A percentile compares a stretch with the other conserved stretches of the same genome.
Evolutionary conservation across 2,797 vertebrate species (phyloP).

Genomic region (Sebastes minor): DNA sequence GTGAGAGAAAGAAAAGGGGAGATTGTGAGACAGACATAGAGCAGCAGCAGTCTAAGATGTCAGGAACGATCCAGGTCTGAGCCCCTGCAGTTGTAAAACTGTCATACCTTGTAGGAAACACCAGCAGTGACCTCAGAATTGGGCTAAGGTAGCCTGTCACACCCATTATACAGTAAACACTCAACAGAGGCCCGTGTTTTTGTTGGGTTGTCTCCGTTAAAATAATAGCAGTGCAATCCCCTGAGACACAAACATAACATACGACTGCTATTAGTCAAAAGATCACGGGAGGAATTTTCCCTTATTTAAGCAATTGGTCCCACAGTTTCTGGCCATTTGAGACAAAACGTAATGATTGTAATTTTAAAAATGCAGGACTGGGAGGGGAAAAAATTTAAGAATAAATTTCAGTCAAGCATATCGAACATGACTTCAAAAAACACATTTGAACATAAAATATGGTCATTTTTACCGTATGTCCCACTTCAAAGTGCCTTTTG

Average conservation of each 20-base stretch:
- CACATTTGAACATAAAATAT: constrained; percentile 25
- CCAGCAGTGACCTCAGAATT: constrained; percentile 65
- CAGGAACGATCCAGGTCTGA: constrained; percentile 61
- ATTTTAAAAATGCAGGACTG: constrained; percentile 15
- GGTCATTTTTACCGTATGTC: constrained; percentile 6
- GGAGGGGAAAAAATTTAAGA: not conserved
- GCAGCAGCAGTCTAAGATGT: constrained; percentile 59
- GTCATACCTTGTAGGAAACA: constrained; percentile 71
- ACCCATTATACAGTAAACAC: constrained; percentile 74
- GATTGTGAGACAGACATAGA: constrained; percentile 42
- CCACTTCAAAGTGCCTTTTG: constrained; percentile 54
- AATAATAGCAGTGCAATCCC: constrained; percentile 66
- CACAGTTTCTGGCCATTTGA: constrained; percentile 30
- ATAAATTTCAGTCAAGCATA: constrained; percentile 21
- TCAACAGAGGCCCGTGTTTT: constrained; percentile 65
- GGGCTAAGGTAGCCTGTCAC: constrained; percentile 69
- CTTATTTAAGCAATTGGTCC: constrained; percentile 60
- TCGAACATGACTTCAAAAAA: constrained; percentile 27
- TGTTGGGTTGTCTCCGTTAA: constrained; percentile 61
- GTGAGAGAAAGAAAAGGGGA: constrained; percentile 10
- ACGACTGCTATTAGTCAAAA: constrained; percentile 68
- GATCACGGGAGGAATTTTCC: constrained; percentile 58
- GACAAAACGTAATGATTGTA: constrained; percentile 52
- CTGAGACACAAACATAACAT: constrained; percentile 57
- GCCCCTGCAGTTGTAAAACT: constrained; percentile 63